phyloP scores from a whole-genome alignment of 2,797 vertebrate species.

The Masticophis lateralis region DNA sequence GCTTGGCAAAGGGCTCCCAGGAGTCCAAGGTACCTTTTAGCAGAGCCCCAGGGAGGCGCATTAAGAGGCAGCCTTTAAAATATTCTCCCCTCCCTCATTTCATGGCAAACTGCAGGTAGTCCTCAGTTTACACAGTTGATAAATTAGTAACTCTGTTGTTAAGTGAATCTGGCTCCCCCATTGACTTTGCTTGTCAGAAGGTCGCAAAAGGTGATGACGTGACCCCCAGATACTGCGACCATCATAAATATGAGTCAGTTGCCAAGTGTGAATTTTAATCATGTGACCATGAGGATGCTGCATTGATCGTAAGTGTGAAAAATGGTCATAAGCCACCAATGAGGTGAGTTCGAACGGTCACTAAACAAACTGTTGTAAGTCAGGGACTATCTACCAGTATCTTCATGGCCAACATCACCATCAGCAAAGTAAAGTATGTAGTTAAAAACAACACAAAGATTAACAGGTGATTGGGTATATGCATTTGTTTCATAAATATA shows the following conservation, averaged over 20 bases:
- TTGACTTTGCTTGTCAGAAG: not conserved
- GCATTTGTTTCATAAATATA: not conserved
- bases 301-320: not conserved
- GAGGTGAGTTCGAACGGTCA: not conserved
- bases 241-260: not conserved
- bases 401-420: not conserved
- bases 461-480: not conserved
- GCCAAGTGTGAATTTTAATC: not conserved
- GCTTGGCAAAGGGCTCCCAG: not conserved
- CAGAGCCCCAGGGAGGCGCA: rapidly evolving
- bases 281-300: not conserved
- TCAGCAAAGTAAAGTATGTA: not conserved
- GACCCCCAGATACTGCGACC: not conserved
- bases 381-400: not conserved
- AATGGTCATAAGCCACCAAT: not conserved
- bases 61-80: not conserved
- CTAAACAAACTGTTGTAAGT: not conserved
- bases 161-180: not conserved
- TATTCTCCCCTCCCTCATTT: not conserved
- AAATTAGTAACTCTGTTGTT: not conserved
- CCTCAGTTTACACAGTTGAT: not conserved
- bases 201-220: not conserved
- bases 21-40: conserved; percentile 21
- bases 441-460: not conserved
- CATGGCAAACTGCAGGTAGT: not conserved